Conservation (phyloP, 2,888 invertebrate species). For the Mesorhabditis spiculigera region DNA sequence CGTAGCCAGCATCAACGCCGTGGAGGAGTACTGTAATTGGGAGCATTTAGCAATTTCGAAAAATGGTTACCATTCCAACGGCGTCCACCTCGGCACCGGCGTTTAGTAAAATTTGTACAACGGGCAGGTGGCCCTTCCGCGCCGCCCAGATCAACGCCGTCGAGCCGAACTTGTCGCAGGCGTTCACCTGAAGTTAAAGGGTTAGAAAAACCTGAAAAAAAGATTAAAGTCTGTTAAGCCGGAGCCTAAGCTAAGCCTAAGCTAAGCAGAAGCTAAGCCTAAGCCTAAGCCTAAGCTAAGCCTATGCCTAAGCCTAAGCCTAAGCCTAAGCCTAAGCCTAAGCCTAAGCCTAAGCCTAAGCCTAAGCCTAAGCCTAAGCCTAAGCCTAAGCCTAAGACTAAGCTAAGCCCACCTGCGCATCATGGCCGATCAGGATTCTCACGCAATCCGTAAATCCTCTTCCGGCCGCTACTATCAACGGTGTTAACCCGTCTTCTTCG, state of each 20-base stretch:
- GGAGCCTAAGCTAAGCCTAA: too few species aligned
- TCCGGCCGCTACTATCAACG: slow-evolving; percentile 61
- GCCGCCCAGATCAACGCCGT: slow-evolving; percentile 86
- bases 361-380: too few species aligned
- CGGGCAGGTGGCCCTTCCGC: slow-evolving; percentile 72
- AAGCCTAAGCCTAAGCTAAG: too few species aligned
- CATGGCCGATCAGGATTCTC: slow-evolving; percentile 76
- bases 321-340: too few species aligned
- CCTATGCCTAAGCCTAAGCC: too few species aligned
- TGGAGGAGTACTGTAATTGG: slow-evolving; percentile 79
- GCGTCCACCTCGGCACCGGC: slow-evolving; percentile 85
- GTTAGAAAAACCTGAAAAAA: too few species aligned
- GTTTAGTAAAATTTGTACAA: slow-evolving; percentile 77
- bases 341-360: too few species aligned
- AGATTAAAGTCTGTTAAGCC: too few species aligned
- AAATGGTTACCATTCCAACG: slow-evolving; percentile 74
- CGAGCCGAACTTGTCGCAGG: slow-evolving; percentile 58
- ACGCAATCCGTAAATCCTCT: slow-evolving; percentile 83
- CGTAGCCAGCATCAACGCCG: slow-evolving; percentile 88
- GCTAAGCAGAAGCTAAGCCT: too few species aligned
- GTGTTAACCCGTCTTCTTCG: slow-evolving; percentile 67
- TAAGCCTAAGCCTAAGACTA: too few species aligned
- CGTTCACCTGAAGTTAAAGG: slow-evolving; percentile 35
- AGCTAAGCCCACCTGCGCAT: slow-evolving; percentile 60
- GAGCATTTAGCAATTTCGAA: not conserved